These are phyloP conservation scores for Aleadryas rufinucha DNA, from an alignment of 2,113 vertebrate genomes.

Conservation along the genomic window DNA sequence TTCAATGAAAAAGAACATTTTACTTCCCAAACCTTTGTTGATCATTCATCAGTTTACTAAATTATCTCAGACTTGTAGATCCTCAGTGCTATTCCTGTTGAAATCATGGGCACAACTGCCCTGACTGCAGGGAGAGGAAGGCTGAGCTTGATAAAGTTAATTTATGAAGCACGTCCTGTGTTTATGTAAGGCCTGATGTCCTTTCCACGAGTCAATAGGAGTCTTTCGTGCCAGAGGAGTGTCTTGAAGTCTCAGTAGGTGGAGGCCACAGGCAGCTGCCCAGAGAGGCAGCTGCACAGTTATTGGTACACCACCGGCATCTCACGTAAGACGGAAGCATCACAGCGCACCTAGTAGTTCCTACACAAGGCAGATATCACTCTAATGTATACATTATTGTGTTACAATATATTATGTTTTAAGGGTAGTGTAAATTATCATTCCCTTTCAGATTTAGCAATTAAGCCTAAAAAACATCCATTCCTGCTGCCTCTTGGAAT, in stretches of 20 bases:
- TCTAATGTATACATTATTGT: not conserved
- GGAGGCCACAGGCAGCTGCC: not conserved
- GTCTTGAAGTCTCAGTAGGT: not conserved
- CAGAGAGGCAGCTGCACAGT: not conserved
- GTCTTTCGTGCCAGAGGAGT: not conserved
- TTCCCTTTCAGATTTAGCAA: not conserved
- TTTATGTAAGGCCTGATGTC: not conserved
- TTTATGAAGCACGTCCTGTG: not conserved
- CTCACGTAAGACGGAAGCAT: not conserved
- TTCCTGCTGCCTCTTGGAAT: not conserved
- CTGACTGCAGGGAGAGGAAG: not conserved
- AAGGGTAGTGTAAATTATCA: not conserved
- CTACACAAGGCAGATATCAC: not conserved
- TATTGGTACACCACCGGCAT: not conserved
- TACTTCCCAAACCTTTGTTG: not conserved
- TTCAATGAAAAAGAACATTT: not conserved
- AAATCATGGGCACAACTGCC: not conserved
- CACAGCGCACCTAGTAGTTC: not conserved
- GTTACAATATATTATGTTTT: too few relatives aligned
- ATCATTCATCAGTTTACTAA: not conserved
- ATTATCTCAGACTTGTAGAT: not conserved
- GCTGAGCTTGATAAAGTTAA: not conserved
- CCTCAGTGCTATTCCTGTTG: not conserved
- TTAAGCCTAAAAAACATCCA: not conserved
- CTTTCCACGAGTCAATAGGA: not conserved